These are phyloP conservation scores for Ondatra zibethicus DNA, from an alignment of 2,113 vertebrate species.

Conservation along the genomic window DNA sequence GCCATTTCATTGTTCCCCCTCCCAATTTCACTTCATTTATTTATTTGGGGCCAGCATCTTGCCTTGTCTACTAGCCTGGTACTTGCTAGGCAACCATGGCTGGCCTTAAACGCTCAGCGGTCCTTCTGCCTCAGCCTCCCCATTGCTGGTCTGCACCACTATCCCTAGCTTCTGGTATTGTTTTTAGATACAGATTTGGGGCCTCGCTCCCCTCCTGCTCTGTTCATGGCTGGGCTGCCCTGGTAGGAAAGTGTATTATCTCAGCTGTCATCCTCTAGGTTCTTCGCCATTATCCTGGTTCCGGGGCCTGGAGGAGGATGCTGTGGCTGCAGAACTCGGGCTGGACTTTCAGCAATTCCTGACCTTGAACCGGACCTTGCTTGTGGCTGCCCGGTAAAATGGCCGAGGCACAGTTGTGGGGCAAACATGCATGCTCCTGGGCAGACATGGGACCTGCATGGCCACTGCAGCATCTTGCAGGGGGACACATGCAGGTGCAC, in stretches of 20 bases:
- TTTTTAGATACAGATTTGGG: not conserved
- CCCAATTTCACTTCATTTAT: too few relatives aligned
- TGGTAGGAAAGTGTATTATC: not conserved
- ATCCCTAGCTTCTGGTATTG: not conserved
- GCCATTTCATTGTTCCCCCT: not conserved
- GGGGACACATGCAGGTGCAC: conserved; percentile 50
- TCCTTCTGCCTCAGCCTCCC: not conserved
- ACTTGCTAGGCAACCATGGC: not conserved
- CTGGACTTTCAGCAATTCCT: conserved; percentile 96
- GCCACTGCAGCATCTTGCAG: conserved; percentile 38
- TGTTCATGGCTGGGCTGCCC: not conserved
- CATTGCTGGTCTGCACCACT: not conserved
- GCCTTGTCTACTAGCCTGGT: not conserved
- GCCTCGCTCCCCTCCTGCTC: not conserved
- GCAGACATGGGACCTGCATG: conserved; percentile 33
- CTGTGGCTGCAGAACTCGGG: conserved; percentile 90
- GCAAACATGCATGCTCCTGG: conserved; percentile 7
- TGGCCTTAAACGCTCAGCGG: not conserved
- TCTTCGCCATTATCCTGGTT: conserved; percentile 90
- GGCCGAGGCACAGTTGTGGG: conserved; percentile 8
- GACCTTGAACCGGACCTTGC: conserved; percentile 93
- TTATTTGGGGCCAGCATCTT: not conserved
- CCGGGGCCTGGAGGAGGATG: conserved; percentile 91
- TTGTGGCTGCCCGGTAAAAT: conserved; percentile 94
- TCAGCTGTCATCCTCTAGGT: conserved; percentile 82